phyloP scores from a whole-genome alignment of 2,797 vertebrate species.

The Uromys caudimaculatus region DNA sequence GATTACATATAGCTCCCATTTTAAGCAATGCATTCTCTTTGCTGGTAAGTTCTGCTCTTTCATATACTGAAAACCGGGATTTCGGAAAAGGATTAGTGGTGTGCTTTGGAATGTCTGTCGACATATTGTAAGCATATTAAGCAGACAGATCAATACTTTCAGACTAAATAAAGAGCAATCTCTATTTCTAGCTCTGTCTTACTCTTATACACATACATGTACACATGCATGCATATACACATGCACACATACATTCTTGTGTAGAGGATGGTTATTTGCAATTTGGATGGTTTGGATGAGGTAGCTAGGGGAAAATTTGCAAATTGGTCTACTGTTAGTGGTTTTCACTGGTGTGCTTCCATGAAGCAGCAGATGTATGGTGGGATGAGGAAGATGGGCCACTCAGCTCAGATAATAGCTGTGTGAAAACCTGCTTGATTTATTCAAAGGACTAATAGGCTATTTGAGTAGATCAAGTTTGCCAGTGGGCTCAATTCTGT shows the following conservation, averaged over 20 bases:
- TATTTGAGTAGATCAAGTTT: constrained; percentile 38
- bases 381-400: background rate
- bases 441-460: constrained; percentile 22
- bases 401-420: background rate
- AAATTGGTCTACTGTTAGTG: background rate
- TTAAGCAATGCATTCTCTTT: constrained; percentile 9
- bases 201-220: background rate
- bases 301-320: background rate
- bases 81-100: constrained; percentile 27
- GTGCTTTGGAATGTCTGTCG: constrained; percentile 40
- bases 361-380: background rate
- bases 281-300: background rate
- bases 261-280: background rate
- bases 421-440: background rate
- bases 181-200: background rate
- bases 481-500: background rate
- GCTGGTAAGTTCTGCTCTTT: constrained; percentile 59
- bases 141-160: constrained; percentile 45
- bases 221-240: background rate
- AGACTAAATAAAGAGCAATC: constrained; percentile 50
- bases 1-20: background rate
- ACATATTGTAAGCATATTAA: constrained; percentile 23
- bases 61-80: constrained; percentile 14
- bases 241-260: background rate
- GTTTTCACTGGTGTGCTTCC: background rate